A percentile compares a stretch with the other conserved stretches of the same genome.
These are phyloP conservation scores for Spicauda simplicius DNA, from an alignment of 2,888 invertebrate species.

Conservation along the genomic window DNA sequence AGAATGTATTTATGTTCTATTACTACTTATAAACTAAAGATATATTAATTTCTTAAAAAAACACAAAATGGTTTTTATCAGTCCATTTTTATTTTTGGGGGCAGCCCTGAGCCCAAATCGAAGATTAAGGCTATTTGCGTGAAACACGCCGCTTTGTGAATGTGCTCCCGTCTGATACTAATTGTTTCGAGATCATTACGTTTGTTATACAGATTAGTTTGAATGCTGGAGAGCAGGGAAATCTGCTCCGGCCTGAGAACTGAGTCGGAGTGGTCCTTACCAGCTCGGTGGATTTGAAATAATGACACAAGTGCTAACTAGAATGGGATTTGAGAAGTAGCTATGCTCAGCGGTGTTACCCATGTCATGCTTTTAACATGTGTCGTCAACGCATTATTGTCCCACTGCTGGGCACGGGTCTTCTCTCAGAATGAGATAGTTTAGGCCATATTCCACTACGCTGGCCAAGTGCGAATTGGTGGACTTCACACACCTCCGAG, in stretches of 20 bases:
- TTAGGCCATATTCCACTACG: no score
- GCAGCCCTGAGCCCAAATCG: conserved; percentile 51
- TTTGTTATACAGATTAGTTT: conserved; percentile 53
- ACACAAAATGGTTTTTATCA: no score
- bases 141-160: conserved; percentile 70
- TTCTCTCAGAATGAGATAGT: no score
- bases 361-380: no score
- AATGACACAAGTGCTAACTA: not conserved
- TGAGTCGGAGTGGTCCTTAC: conserved; percentile 21
- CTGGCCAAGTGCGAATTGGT: no score
- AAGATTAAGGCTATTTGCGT: conserved; percentile 77
- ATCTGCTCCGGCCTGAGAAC: conserved; percentile 6
- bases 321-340: not conserved
- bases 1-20: no score
- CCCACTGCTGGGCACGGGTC: no score
- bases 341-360: no score
- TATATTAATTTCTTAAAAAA: no score
- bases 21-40: no score
- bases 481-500: no score
- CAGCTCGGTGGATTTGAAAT: conserved; percentile 1
- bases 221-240: conserved; percentile 20
- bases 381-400: no score
- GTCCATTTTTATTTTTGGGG: not conserved
- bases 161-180: conserved; percentile 56
- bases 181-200: conserved; percentile 49